Percentiles rank a stretch among this genome's conserved stretches.
Conservation (phyloP, 2,797 vertebrate genomes). For the Tenualosa thibaudeaui region DNA sequence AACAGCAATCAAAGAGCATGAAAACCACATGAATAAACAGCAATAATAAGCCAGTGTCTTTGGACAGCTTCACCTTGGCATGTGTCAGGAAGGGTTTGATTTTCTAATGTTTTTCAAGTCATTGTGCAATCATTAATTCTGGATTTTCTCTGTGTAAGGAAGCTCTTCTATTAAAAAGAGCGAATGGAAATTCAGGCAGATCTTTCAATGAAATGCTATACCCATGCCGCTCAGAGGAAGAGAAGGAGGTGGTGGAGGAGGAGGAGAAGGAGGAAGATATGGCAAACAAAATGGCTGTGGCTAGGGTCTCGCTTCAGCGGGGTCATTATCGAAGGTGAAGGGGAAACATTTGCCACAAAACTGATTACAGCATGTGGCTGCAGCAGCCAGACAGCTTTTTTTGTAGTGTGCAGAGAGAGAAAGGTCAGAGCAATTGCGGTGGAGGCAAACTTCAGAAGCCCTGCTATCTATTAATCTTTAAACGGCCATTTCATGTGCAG, state of each 20-base stretch:
- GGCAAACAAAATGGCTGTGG: slow-evolving; percentile 61
- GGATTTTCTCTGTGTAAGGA: slow-evolving; percentile 1
- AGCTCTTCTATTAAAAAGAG: not conserved
- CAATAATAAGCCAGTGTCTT: not conserved
- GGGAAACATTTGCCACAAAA: slow-evolving; percentile 48
- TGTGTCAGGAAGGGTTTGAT: not conserved
- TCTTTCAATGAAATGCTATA: slow-evolving; percentile 49
- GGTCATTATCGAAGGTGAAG: slow-evolving; percentile 52
- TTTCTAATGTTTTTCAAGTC: not conserved
- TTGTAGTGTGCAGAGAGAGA: slow-evolving; percentile 34
- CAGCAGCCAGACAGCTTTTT: slow-evolving; percentile 55
- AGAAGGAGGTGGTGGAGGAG: slow-evolving; percentile 45
- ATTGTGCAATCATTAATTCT: slow-evolving; percentile 3
- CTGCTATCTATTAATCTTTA: slow-evolving; percentile 58
- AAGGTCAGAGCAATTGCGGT: slow-evolving; percentile 62
- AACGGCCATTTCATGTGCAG: slow-evolving; percentile 51
- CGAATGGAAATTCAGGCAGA: slow-evolving; percentile 57
- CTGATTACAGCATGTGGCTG: slow-evolving; percentile 32
- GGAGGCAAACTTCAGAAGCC: slow-evolving; percentile 48
- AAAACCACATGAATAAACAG: not conserved
- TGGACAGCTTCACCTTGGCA: not conserved
- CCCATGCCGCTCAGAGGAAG: not conserved
- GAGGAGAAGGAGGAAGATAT: no score
- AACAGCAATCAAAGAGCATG: not conserved
- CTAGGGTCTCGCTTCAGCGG: slow-evolving; percentile 41